Base-by-base conservation (phyloP, 2,797 vertebrate genomes). In the Peromyscus aztecus region DNA sequence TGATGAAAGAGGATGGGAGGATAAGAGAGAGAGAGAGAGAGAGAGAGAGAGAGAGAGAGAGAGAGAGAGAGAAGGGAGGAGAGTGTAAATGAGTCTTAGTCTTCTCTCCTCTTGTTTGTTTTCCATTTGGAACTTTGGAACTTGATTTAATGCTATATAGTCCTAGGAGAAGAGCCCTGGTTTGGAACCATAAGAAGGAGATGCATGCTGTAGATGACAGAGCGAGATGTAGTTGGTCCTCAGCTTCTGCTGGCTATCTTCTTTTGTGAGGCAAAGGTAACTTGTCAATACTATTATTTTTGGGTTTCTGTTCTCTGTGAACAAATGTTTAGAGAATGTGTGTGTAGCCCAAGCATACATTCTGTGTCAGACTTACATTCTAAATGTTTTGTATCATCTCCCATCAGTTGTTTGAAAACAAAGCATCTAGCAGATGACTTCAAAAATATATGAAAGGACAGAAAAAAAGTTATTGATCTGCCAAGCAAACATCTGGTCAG, bases 151-250 rank as follows among this genome's bases (percentile, higher is more conserved):
- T 73, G 69, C n/a, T 24, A 2, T 24, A 2, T 73, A 40, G 21
- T 73, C n/a, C 69, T 4, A 40, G 8, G 43, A 49, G 14, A 49
- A 77, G 75, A n/a, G 4, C 37, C 12, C 10, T 87, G 31, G 31
- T 86, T 96, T 87, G 61, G 80, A 80, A 82, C 37, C 4, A 67
- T 73, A 93, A 55, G 40, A 61, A 91, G 37, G 95, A 87, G 37
- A 37, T 49, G 1, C 4, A 57, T 49, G n/a, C 29, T 43, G 23
- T 87, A 29, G 11, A 43, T 55, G 63, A 29, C 61, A 52, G 46
- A 24, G 57, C 14, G 21, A 14, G 24, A 63, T 63, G 69, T 16
- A 46, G 40, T 31, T 0, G 17, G 46, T 52, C 5, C 37, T 49
- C 4, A 37, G 57, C 61, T 31, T 29, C 61, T 27, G 2, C 24